Evolutionary conservation across 2,888 invertebrate species (phyloP).

Genomic region (Cephus rjabovi): DNA sequence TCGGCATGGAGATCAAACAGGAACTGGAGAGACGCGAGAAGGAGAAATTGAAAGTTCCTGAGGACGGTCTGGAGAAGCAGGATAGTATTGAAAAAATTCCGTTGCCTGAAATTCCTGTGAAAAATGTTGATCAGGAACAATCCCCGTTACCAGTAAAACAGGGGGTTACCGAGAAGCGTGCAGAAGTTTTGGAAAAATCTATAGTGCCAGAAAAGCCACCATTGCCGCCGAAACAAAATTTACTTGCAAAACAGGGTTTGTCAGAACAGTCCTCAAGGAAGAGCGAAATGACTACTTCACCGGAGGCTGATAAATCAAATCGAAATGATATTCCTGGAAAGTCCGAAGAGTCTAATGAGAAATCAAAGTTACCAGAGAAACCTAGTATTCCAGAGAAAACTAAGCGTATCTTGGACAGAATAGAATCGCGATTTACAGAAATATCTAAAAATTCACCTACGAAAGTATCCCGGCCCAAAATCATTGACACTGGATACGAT

Average conservation of each 20-base stretch:
- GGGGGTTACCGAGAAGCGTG: conserved; percentile 26
- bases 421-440: conserved; percentile 59
- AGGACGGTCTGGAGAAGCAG: conserved; percentile 57
- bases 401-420: conserved; percentile 60
- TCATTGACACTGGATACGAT: conserved; percentile 62
- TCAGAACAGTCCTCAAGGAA: conserved; percentile 12
- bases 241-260: conserved; percentile 18
- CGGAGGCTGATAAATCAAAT: not conserved
- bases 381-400: conserved; percentile 64
- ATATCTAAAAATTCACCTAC: conserved; percentile 50
- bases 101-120: conserved; percentile 56
- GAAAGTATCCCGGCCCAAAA: conserved; percentile 53
- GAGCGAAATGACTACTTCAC: not conserved
- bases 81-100: conserved; percentile 64
- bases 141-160: conserved; percentile 31
- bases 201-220: conserved; percentile 33
- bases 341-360: conserved; percentile 28
- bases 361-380: conserved; percentile 50
- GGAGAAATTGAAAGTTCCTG: conserved; percentile 51
- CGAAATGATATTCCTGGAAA: conserved; percentile 11
- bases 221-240: conserved; percentile 32
- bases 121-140: conserved; percentile 12
- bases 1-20: conserved; percentile 56
- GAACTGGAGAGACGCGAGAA: conserved; percentile 51
- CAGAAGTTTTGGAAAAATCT: conserved; percentile 26